A percentile compares a stretch with the other conserved stretches of the same genome.
Conservation (phyloP, 2,888 invertebrate genomes). For the Clistopyga incitator region DNA sequence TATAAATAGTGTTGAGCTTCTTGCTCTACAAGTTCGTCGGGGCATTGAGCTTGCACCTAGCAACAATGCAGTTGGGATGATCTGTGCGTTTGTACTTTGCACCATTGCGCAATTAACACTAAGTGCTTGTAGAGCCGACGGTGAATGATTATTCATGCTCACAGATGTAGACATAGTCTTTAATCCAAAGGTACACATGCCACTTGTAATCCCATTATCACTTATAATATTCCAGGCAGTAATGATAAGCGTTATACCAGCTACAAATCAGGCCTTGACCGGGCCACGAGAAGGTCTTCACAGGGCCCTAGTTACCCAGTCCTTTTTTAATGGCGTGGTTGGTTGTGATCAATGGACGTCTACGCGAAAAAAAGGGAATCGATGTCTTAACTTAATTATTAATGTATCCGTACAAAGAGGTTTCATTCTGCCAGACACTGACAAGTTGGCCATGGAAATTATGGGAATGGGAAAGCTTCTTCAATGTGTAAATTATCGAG, state of each 20-base stretch:
- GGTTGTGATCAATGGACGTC: background rate
- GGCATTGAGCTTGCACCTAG: background rate
- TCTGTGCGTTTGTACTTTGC: background rate
- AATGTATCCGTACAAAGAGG: background rate
- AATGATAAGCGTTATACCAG: too few species aligned
- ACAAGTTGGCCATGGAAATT: too few species aligned
- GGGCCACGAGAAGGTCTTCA: too few species aligned
- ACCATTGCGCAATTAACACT: background rate
- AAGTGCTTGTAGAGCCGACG: background rate
- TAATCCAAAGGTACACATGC: too few species aligned
- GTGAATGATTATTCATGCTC: background rate
- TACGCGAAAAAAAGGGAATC: conserved; percentile 53
- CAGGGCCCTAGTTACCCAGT: too few species aligned
- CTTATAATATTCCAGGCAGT: too few species aligned
- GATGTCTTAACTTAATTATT: conserved; percentile 38
- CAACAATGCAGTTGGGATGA: background rate
- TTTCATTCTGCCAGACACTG: background rate
- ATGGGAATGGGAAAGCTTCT: too few species aligned
- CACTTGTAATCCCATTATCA: too few species aligned
- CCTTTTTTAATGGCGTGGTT: background rate
- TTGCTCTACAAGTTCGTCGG: background rate
- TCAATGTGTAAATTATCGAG: too few species aligned
- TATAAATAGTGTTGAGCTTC: background rate
- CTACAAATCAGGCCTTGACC: too few species aligned
- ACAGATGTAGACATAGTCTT: background rate